phyloP scores from a whole-genome alignment of 1,140 invertebrate species.

The Lasaia peninsularis region DNA sequence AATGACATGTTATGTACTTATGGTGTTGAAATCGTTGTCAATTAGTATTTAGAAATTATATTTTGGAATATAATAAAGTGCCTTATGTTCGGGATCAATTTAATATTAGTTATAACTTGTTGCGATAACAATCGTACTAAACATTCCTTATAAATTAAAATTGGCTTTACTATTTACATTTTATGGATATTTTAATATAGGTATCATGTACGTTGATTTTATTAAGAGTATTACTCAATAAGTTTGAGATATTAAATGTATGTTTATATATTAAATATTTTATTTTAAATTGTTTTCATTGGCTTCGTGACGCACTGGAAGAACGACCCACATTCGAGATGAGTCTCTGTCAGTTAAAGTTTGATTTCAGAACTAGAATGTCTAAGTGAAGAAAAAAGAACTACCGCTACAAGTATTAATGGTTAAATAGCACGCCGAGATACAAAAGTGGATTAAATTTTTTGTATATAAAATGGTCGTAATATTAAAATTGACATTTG shows the following conservation, averaged over 20 bases:
- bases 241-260: slow-evolving; percentile 58
- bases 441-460: no score
- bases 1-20: slow-evolving; percentile 45
- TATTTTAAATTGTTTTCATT: slow-evolving; percentile 27
- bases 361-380: no score
- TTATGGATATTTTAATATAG: slow-evolving; percentile 56
- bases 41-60: slow-evolving; percentile 41
- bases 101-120: slow-evolving; percentile 23
- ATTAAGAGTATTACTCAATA: slow-evolving; percentile 69
- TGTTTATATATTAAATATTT: slow-evolving; percentile 43
- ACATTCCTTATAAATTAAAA: slow-evolving; percentile 64
- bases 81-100: slow-evolving; percentile 52
- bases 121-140: slow-evolving; percentile 27
- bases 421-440: no score
- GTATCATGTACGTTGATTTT: slow-evolving; percentile 61
- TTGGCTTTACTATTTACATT: slow-evolving; percentile 34
- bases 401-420: no score
- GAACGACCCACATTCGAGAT: no score
- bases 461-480: no score
- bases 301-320: no score
- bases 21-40: slow-evolving; percentile 39
- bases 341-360: no score
- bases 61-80: slow-evolving; percentile 25
- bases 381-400: no score
- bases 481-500: no score